Evolutionary conservation across 1,140 invertebrate species (phyloP), one percentile per base, ranked within the genome.

Genomic region (Anoplolepis gracilipes): DNA sequence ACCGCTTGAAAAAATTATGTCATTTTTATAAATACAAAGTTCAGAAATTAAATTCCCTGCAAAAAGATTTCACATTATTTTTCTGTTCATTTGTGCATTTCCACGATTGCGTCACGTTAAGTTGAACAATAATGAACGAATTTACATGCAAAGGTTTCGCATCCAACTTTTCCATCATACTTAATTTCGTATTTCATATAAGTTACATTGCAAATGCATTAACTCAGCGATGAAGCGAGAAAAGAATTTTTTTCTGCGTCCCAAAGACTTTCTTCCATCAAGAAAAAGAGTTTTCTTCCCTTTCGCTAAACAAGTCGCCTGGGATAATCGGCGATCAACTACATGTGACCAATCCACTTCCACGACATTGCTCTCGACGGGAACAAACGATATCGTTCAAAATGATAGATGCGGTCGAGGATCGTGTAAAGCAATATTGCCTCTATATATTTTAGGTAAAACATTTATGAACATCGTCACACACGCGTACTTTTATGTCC

Each of bases 271-370:
- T 39, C 39, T 13, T 13, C 16, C 8, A 0, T 73, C 25, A 67
- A 25, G 42, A 57, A 67, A 70, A 75, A 36, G 25, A 55, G 30
- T 36, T 84, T 42, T 28, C 28, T 53, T 78, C n/a, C 7, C 25
- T 78, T 11, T 42, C 61, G 13, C 36, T 82, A 73, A 73, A 36
- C 67, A 82, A 82, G 78, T 82, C 36, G 67, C 78, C 30, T 62
- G 73, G 53, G 76, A 67, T 85, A 79, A 85, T 79, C 84, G 84
- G 65, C 76, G 84, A 85, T 85, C 84, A 85, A 79, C 22, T 81
- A 81, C 84, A 65, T 69, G 84, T 81, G 53, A 39, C 81, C 76
- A 81, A 85, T 85, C 84, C 30, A 59, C 62, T 85, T 85, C 76
- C 65, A 61, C 46, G 64, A 69, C 28, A 76, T 67, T 85, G 84